Evolutionary conservation across 2,113 vertebrate species (phyloP), one percentile per base, ranked within the genome.

Genomic region (Melanocharis versteri): DNA sequence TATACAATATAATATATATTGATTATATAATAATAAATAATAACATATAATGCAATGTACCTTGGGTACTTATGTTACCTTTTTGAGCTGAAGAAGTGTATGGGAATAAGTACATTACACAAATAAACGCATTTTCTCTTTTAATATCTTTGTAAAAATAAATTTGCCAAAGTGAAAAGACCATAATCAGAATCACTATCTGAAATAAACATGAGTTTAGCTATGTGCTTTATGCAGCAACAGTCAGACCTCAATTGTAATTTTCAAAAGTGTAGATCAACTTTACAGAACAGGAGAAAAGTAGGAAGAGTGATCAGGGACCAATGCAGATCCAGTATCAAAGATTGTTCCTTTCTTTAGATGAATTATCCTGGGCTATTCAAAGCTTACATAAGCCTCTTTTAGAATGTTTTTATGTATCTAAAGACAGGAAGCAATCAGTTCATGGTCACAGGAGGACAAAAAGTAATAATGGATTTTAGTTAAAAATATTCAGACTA

Each of bases 41-140:
- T 5, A 21, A 57, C 39, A 39, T 17, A 33, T 48, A n/a, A 50
- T 40, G 15, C 7, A 60, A n/a, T 57, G 58, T 27, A 58, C 3
- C 2, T 10, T 50, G 10, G 35, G 42, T 6, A 68, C 31, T 42
- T 66, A 50, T 0, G 0, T 56, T 56, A 42, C 19, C 2, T 4
- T 64, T 92, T 56, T 76, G 28, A 48, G 7, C 3, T 48, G 37
- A 13, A 86, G 9, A 77, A 60, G 5, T 42, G 4, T 57, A 26
- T 18, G 37, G 10, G 15, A 77, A 48, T 28, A 78, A 62, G 3
- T 35, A 19, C 53, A 51, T 31, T 47, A 40, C 8, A 42, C 4
- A 60, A 9, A 6, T 54, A 42, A 18, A 4, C 12, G 3, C 9
- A 54, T 39, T 71, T 77, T 42, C 5, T 70, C 21, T 24, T 66